phyloP scores from a whole-genome alignment of 2,888 invertebrate species.

The Antheraea yamamai region DNA sequence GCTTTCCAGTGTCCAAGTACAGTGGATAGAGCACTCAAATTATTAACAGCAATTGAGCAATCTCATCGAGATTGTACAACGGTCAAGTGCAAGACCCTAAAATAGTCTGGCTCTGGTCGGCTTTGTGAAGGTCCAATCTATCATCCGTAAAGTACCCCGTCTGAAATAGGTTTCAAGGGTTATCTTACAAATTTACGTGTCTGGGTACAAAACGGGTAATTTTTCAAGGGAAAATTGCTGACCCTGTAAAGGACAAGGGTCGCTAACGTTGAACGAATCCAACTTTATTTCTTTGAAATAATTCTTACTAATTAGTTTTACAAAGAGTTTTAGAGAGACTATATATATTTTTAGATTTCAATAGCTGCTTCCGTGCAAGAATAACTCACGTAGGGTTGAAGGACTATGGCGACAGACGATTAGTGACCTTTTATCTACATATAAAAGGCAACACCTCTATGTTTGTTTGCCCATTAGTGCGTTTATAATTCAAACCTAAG shows the following conservation, averaged over 20 bases:
- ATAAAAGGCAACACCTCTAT: no score
- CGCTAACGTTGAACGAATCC: background rate
- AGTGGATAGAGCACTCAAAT: background rate
- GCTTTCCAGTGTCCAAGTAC: background rate
- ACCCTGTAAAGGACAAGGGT: conserved; percentile 4
- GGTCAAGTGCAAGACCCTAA: conserved; percentile 1
- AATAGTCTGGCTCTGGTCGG: background rate
- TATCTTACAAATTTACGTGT: conserved; percentile 14
- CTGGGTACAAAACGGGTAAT: conserved; percentile 3
- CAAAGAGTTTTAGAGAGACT: background rate
- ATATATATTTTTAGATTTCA: no score
- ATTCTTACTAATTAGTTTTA: background rate
- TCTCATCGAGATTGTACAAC: background rate
- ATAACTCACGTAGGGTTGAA: no score
- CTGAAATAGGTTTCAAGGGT: conserved; percentile 10
- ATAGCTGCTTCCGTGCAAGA: no score
- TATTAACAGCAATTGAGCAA: conserved; percentile 3
- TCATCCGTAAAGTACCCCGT: background rate
- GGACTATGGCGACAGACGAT: no score
- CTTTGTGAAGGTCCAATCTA: conserved; percentile 5
- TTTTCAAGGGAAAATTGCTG: conserved; percentile 6
- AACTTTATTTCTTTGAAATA: background rate
- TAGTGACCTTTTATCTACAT: no score
- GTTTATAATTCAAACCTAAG: no score
- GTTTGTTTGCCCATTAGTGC: no score